Evolutionary conservation across 1,140 invertebrate species (phyloP).

Genomic region (Brachionus paranguensis): DNA sequence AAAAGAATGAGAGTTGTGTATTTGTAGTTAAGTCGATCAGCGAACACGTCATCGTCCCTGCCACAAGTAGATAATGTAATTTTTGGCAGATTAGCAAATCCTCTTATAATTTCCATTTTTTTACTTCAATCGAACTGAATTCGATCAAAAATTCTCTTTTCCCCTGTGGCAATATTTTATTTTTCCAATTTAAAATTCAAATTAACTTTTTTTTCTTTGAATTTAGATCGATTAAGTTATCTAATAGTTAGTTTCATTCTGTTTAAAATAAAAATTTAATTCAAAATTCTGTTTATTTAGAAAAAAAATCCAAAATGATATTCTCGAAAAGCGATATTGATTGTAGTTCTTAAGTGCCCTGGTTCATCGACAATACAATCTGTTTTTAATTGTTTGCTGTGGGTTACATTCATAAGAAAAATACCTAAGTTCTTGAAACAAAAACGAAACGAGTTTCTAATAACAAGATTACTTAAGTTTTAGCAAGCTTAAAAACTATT

Average conservation of each 20-base stretch:
- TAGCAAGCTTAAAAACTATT: slow-evolving; percentile 2
- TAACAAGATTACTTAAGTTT: not conserved
- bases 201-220: not conserved
- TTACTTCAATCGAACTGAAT: not conserved
- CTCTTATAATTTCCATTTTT: slow-evolving; percentile 38
- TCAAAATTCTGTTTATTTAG: not conserved
- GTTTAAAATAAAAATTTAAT: not conserved
- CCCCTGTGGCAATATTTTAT: not conserved
- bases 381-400: slow-evolving; percentile 15
- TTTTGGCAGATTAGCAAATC: slow-evolving; percentile 38
- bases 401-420: not conserved
- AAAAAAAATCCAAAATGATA: not conserved
- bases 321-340: not conserved
- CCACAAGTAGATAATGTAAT: slow-evolving; percentile 37
- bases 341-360: not conserved
- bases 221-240: not conserved
- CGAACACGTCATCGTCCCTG: slow-evolving; percentile 41
- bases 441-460: not conserved
- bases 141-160: not conserved
- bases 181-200: slow-evolving; percentile 12
- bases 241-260: not conserved
- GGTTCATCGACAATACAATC: slow-evolving; percentile 33
- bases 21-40: slow-evolving; percentile 71
- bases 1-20: slow-evolving; percentile 79
- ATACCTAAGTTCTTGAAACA: not conserved